Evolutionary conservation across 2,113 vertebrate species (phyloP).

Genomic region (Thomomys bottae): DNA sequence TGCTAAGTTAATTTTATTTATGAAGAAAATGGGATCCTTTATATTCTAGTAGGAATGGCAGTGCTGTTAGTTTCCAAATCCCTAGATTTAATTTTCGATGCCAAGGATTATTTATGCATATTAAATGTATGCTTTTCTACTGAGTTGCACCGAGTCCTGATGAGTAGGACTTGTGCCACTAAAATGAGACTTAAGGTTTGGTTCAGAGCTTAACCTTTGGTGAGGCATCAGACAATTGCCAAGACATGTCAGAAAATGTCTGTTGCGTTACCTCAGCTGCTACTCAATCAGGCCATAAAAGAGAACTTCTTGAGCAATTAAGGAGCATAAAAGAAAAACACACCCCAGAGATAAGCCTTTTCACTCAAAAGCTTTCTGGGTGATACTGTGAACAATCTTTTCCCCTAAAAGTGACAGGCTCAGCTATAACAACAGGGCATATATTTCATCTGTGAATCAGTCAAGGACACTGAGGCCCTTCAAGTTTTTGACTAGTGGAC

Average conservation of each 20-base stretch:
- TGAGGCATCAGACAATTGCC: conserved; percentile 68
- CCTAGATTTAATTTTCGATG: neutral
- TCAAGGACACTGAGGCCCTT: neutral
- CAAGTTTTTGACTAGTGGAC: neutral
- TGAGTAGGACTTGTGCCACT: neutral
- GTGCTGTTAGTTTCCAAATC: conserved; percentile 8
- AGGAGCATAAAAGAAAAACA: conserved; percentile 56
- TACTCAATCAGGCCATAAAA: conserved; percentile 70
- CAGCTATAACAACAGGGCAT: neutral
- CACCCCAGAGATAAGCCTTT: conserved; percentile 55
- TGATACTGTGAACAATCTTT: neutral
- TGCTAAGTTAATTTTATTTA: neutral
- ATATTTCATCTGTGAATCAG: too few species aligned
- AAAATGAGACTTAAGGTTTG: conserved; percentile 60
- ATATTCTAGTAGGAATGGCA: neutral
- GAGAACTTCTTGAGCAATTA: conserved; percentile 70
- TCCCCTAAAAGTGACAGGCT: neutral
- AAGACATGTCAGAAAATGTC: conserved; percentile 73
- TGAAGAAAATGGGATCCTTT: conserved; percentile 9
- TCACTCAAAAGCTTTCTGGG: conserved; percentile 55
- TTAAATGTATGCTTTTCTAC: neutral
- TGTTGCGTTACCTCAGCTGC: conserved; percentile 79
- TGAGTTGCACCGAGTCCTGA: neutral
- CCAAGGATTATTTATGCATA: too few species aligned
- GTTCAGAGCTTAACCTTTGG: conserved; percentile 75